Conservation (phyloP, 2,888 invertebrate genomes). For the Caenorhabditis drosophilae region DNA sequence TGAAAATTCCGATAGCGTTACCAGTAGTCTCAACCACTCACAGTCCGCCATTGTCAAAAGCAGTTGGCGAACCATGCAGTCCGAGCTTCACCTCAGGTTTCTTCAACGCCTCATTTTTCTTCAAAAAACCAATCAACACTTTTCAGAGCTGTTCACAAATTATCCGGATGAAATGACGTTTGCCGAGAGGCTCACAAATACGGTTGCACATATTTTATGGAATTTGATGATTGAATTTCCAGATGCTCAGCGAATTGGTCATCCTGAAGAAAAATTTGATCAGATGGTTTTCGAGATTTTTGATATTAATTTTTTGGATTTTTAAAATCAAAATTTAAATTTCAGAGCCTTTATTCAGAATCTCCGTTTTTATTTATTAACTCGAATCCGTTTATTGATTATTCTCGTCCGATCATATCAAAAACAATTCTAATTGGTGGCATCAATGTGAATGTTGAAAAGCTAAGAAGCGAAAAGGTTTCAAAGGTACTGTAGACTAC, state of each 20-base stretch:
- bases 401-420: conserved; percentile 19
- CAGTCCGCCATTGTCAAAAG: neutral
- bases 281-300: too few species aligned
- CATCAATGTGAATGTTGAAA: conserved; percentile 8
- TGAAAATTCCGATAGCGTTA: neutral
- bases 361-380: conserved; percentile 23
- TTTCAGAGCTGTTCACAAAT: neutral
- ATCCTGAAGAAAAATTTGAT: too few species aligned
- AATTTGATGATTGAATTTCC: neutral
- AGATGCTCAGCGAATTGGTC: neutral
- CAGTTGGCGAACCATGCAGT: neutral
- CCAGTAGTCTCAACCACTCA: neutral
- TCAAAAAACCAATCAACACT: too few species aligned
- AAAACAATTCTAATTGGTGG: conserved; percentile 29
- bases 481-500: neutral
- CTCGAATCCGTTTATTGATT: conserved; percentile 31
- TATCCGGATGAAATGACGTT: neutral
- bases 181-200: neutral
- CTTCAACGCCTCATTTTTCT: too few species aligned
- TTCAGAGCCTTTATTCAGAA: conserved; percentile 3
- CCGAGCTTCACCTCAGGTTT: neutral
- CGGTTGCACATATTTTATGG: neutral
- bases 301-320: too few species aligned
- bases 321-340: neutral
- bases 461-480: conserved; percentile 15